Percentiles rank a stretch among this genome's conserved stretches.
These are phyloP conservation scores for Pangasius mekongensis DNA, from an alignment of 2,797 vertebrate species.

Conservation along the genomic window DNA sequence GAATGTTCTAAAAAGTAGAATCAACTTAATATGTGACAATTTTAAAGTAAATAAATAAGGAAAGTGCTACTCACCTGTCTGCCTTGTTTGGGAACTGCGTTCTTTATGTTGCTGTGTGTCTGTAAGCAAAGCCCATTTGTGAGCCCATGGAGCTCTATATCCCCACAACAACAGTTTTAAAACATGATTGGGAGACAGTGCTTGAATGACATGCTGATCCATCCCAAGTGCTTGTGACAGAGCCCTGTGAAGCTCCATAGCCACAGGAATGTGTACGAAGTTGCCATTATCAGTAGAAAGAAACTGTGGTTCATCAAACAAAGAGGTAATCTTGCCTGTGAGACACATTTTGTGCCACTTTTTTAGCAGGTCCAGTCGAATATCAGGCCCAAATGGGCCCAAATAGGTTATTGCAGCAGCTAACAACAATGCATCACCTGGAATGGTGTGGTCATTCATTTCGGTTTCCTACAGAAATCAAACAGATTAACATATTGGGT, in stretches of 20 bases:
- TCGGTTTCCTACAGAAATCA: slow-evolving; percentile 63
- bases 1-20: slow-evolving; percentile 33
- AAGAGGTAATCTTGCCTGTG: slow-evolving; percentile 67
- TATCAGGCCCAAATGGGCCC: slow-evolving; percentile 76
- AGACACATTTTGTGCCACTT: slow-evolving; percentile 80
- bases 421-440: slow-evolving; percentile 79
- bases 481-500: neutral
- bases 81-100: slow-evolving; percentile 47
- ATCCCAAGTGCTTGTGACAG: slow-evolving; percentile 67
- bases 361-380: slow-evolving; percentile 74
- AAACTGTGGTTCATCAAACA: slow-evolving; percentile 52
- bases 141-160: slow-evolving; percentile 50
- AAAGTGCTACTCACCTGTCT: slow-evolving; percentile 48
- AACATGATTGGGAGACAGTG: slow-evolving; percentile 62
- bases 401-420: slow-evolving; percentile 80
- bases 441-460: slow-evolving; percentile 51
- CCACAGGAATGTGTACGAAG: slow-evolving; percentile 65
- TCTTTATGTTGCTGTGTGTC: slow-evolving; percentile 71
- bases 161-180: slow-evolving; percentile 74
- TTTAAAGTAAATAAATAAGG: neutral
- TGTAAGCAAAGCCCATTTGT: slow-evolving; percentile 76
- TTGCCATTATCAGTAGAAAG: slow-evolving; percentile 22
- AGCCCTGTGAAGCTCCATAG: slow-evolving; percentile 62
- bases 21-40: neutral
- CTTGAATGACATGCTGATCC: slow-evolving; percentile 56